phyloP scores from a whole-genome alignment of 2,797 vertebrate genomes.

The Lacerta viridis region DNA sequence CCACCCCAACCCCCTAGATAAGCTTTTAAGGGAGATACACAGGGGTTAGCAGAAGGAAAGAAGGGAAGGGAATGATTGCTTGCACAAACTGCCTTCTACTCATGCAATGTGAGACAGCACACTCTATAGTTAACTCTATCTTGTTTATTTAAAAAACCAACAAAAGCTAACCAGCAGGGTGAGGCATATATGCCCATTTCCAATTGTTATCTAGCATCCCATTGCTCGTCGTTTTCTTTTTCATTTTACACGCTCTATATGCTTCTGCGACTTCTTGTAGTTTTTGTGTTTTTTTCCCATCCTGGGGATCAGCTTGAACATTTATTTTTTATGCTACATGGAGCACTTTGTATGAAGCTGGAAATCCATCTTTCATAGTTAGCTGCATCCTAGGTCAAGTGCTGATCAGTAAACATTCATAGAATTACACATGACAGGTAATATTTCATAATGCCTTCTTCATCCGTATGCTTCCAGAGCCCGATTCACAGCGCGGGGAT shows the following conservation, averaged over 20 bases:
- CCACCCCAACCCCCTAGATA: too few relatives aligned
- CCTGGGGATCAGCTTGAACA: constrained; percentile 32
- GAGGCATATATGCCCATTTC: neutral
- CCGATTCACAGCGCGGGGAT: constrained; percentile 28
- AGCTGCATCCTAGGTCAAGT: constrained; percentile 80
- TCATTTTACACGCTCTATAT: neutral
- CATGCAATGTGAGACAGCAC: too few relatives aligned
- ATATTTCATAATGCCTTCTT: constrained; percentile 82
- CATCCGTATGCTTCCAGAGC: constrained; percentile 68
- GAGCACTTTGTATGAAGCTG: constrained; percentile 49
- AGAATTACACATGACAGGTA: constrained; percentile 82
- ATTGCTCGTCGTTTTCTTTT: neutral
- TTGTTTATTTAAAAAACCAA: neutral
- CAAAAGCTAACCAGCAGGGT: neutral
- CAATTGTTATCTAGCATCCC: neutral
- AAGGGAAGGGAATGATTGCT: neutral
- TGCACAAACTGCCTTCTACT: neutral
- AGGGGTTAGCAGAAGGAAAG: neutral
- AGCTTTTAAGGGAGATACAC: neutral
- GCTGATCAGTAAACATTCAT: constrained; percentile 77
- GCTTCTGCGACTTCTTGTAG: neutral
- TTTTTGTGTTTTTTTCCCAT: constrained; percentile 11
- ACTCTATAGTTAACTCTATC: neutral
- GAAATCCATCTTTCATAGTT: constrained; percentile 72
- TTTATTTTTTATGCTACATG: constrained; percentile 54